phyloP scores from a whole-genome alignment of 2,113 vertebrate species.

The Polypterus bichir region DNA sequence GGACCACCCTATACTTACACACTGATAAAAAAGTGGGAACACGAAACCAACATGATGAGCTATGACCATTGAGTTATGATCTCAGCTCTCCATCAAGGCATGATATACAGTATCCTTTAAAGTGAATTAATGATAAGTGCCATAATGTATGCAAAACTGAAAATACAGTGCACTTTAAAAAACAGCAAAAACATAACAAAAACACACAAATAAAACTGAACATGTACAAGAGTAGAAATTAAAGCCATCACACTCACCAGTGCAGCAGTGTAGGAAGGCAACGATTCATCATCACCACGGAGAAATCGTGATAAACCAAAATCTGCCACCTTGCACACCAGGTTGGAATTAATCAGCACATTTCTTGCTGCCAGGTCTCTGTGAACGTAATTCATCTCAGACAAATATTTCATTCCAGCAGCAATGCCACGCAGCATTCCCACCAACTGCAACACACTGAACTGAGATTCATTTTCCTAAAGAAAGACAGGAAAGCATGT shows the following conservation, averaged over 20 bases:
- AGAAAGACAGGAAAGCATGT: conserved; percentile 1
- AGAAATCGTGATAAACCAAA: conserved; percentile 60
- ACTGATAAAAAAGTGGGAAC: too few species aligned
- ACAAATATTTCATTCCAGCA: conserved; percentile 68
- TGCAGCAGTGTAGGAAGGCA: conserved; percentile 46
- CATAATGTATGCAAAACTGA: too few species aligned
- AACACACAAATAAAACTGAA: too few species aligned
- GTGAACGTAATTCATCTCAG: conserved; percentile 68
- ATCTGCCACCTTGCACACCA: conserved; percentile 72
- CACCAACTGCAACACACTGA: conserved; percentile 70
- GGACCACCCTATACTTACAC: too few species aligned
- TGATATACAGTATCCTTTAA: too few species aligned
- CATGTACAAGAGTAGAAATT: too few species aligned
- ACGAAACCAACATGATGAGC: too few species aligned
- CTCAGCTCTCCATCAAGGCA: too few species aligned
- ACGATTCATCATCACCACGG: conserved; percentile 56
- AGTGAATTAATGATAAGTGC: too few species aligned
- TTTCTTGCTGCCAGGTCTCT: conserved; percentile 61
- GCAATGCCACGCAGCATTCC: conserved; percentile 70
- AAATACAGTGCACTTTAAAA: too few species aligned
- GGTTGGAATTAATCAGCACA: conserved; percentile 68
- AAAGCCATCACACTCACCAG: conserved; percentile 25
- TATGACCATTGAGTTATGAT: too few species aligned
- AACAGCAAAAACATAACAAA: too few species aligned
- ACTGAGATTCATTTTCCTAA: conserved; percentile 75